Evolutionary conservation across 2,888 invertebrate species (phyloP), one percentile per base, ranked within the genome.

Genomic region (Tholera decimalis): DNA sequence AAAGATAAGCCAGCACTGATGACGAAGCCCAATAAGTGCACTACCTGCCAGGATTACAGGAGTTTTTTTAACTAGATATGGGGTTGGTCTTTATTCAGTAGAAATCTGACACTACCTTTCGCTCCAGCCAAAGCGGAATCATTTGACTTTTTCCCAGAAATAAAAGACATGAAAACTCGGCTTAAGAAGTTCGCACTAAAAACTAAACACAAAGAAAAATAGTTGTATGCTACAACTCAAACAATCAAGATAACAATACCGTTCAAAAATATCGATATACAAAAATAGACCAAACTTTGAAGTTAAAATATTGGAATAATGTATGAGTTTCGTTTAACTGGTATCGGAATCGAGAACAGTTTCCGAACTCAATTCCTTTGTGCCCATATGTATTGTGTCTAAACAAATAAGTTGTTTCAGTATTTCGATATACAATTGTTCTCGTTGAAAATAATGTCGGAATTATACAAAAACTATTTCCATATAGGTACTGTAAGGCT

Each of bases 311-410:
- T 58, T 51, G 7, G 15, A 58, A 58, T 58, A 46, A 56, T 57
- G 43, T 28, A 37, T n/a, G 6, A 50, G 18, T 72, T 56, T 65
- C 54, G 51, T 73, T 56, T 47, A 43, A 37, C 47, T 5, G 11
- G 8, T 37, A 47, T 37, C n/a, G 41, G 53, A 64, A 53, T 71
- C 44, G 58, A 55, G 37, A 50, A 55, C 64, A 50, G 47, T 56
- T 74, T 74, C 60, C 35, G 50, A 74, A 74, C 49, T 67, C 55
- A 53, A 73, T 63, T 55, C 43, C 20, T 41, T 55, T 50, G 5
- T 26, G 28, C 7, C 30, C 33, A 24, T 33, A 53, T 39, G 49
- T 33, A n/a, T n/a, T n/a, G n/a, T n/a, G n/a, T n/a, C n/a, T n/a
- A n/a, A n/a, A n/a, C n/a, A n/a, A n/a, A n/a, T 41, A 30, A 58